Conservation (phyloP, 2,797 vertebrate genomes). For the Tokudaia tokunoshimensis region DNA sequence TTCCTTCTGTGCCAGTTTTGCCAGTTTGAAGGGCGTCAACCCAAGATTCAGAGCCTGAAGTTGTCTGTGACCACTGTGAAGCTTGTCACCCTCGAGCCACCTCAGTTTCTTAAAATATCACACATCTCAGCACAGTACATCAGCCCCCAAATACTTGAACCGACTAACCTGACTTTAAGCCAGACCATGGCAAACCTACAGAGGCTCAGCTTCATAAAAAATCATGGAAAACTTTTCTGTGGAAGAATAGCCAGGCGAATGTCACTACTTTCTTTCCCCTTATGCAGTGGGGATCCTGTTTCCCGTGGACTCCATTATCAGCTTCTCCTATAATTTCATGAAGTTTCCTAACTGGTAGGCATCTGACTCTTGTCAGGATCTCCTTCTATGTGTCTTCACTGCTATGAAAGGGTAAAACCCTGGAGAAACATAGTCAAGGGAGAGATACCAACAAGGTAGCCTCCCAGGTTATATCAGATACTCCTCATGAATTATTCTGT, state of each 20-base stretch:
- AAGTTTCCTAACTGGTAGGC: not conserved
- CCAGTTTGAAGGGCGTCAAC: not conserved
- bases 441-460: not conserved
- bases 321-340: not conserved
- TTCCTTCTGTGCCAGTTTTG: not conserved
- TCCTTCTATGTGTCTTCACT: not conserved
- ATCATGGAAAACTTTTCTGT: not conserved
- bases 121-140: not conserved
- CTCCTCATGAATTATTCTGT: not conserved
- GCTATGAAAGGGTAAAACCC: not conserved
- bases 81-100: not conserved
- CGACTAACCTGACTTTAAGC: not conserved
- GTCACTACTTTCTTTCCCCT: not conserved
- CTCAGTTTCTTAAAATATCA: not conserved
- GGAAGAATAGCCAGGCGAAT: not conserved
- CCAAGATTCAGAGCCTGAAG: not conserved
- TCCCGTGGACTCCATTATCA: not conserved
- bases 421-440: not conserved
- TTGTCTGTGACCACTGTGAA: not conserved
- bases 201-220: not conserved
- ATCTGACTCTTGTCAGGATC: not conserved
- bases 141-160: not conserved
- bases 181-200: not conserved
- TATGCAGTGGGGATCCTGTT: not conserved
- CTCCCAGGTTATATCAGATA: too few relatives aligned